Percentiles rank a stretch among this genome's conserved stretches.
These are phyloP conservation scores for Apodemus sylvaticus DNA, from an alignment of 2,113 vertebrate species.

Conservation along the genomic window DNA sequence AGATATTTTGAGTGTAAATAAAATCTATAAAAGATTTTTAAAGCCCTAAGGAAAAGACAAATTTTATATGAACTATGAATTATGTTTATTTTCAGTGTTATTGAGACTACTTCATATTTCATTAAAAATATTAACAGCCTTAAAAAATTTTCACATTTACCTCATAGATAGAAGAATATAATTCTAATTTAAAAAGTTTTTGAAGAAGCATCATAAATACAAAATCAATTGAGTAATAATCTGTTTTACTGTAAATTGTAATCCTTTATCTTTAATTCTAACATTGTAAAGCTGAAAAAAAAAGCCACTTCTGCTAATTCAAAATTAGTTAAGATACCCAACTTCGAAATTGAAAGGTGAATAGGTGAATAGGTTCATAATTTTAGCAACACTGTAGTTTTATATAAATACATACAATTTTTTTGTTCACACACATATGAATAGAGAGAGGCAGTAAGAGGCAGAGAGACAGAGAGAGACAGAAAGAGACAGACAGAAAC, in stretches of 20 bases:
- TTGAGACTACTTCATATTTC: neutral
- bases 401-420: neutral
- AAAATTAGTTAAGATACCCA: neutral
- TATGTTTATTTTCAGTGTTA: neutral
- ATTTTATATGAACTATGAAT: neutral
- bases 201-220: neutral
- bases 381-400: slow-evolving; percentile 41
- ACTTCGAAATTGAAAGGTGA: neutral
- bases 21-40: neutral
- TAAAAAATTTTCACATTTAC: neutral
- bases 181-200: neutral
- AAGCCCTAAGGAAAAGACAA: neutral
- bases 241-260: neutral
- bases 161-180: neutral
- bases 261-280: neutral
- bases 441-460: neutral
- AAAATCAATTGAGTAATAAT: neutral
- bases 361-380: neutral
- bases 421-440: fast-evolving
- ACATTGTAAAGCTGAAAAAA: neutral
- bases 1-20: neutral
- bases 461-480: neutral
- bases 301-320: neutral
- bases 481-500: slow-evolving; percentile 41
- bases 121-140: neutral